Evolutionary conservation across 2,888 invertebrate species (phyloP), one percentile per base, ranked within the genome.

Genomic region (Caenorhabditis macrosperma): DNA sequence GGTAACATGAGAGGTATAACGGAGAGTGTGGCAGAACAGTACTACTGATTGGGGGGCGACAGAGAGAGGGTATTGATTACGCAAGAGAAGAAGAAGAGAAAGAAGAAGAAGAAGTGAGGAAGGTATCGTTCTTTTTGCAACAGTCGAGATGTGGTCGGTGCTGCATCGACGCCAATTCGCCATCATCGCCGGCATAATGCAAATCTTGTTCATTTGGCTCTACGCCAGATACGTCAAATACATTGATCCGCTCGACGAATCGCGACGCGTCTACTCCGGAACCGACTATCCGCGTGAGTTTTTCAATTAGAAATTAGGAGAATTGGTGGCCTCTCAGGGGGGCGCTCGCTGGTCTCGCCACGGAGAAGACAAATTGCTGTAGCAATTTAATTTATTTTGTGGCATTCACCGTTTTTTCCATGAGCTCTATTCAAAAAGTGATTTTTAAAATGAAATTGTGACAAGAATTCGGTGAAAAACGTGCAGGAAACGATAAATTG

Each of bases 151-250:
- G 85, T 67, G 71, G 20, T 74, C 82, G 17, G 60, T 82, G 26
- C 78, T 82, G 6, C 84, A 85, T 46, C 69, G 84, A n/a, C 78
- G 85, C 7, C 89, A 89, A 63, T 89, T 89, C 72, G 79, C 85
- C 33, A 71, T 88, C 10, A 79, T 89, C 41, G 83, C 87, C 9
- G 77, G 83, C 48, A 59, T 89, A n/a, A 87, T 89, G 76, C 89
- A 89, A 67, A 52, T 83, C n/a, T 26, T 87, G 7, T 88, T 89
- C 75, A 83, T 87, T 38, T 57, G 86, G 7, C 55, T 86, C 54
- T 88, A 85, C 72, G 86, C 84, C 10, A 66, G 84, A 41, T 90
- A 87, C 60, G 84, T 85, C 22, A 74, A 84, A 12, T 89, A 88
- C 67, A 84, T 84, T 60, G 85, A 83, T 35, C 82, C 87, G 69